Percentiles rank a stretch among this genome's conserved stretches.
These are phyloP conservation scores for Pardosa pseudoannulata DNA, from an alignment of 2,888 invertebrate genomes.

Conservation along the genomic window DNA sequence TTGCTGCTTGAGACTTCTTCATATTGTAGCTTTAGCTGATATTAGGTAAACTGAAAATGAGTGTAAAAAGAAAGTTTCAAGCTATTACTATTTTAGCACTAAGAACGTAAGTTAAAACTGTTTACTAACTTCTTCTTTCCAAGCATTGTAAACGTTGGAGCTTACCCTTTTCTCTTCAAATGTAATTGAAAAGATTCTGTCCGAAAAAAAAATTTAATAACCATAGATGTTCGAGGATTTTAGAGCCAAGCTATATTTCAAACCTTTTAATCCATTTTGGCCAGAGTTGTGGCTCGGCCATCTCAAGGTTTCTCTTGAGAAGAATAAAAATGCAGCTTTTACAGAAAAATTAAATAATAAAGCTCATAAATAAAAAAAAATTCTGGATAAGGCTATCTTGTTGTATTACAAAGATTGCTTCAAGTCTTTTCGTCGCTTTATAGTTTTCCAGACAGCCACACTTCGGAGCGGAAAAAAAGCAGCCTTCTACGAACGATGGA, in stretches of 20 bases:
- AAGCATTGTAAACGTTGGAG: background rate
- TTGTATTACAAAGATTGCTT: conserved; percentile 50
- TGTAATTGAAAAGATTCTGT: background rate
- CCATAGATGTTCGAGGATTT: background rate
- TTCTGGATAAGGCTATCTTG: conserved; percentile 38
- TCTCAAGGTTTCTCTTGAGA: background rate
- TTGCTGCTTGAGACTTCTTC: no score
- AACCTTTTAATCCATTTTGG: conserved; percentile 8
- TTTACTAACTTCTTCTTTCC: background rate
- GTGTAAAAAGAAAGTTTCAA: no score
- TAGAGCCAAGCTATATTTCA: background rate
- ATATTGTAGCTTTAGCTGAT: no score
- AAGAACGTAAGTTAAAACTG: no score
- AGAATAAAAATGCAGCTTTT: conserved; percentile 10
- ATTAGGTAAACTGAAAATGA: no score
- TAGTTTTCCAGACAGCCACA: conserved; percentile 39
- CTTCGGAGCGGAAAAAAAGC: conserved; percentile 22
- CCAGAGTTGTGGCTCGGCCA: conserved; percentile 5
- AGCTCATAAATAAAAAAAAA: conserved; percentile 45
- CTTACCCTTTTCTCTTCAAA: background rate
- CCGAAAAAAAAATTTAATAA: conserved; percentile 3
- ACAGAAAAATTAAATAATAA: conserved; percentile 19
- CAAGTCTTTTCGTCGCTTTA: conserved; percentile 27
- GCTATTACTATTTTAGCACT: no score
- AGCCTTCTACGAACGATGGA: conserved; percentile 26